Percentiles rank a stretch among this genome's conserved stretches.
These are phyloP conservation scores for Herminia tarsipennalis DNA, from an alignment of 2,888 invertebrate genomes.

Conservation along the genomic window DNA sequence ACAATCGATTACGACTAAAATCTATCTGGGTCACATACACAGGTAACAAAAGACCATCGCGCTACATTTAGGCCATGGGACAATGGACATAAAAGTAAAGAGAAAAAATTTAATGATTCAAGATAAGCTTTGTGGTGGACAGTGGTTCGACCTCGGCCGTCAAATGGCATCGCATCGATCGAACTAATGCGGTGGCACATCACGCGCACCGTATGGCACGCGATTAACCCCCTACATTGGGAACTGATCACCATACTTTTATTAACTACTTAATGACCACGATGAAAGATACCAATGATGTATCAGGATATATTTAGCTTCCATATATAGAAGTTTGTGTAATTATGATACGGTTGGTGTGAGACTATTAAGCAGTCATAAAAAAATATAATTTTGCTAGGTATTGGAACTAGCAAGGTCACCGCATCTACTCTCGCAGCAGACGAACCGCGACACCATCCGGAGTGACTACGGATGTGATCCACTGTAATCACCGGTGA, in stretches of 20 bases:
- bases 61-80: slow-evolving; percentile 65
- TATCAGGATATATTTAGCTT: not conserved
- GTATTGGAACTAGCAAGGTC: slow-evolving; percentile 56
- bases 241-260: slow-evolving; percentile 26
- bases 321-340: not conserved
- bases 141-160: slow-evolving; percentile 82
- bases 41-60: slow-evolving; percentile 67
- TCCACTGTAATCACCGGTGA: slow-evolving; percentile 80
- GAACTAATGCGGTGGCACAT: slow-evolving; percentile 63
- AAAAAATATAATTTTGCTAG: slow-evolving; percentile 27
- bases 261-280: slow-evolving; percentile 11
- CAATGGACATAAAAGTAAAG: slow-evolving; percentile 66
- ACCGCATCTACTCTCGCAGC: slow-evolving; percentile 59
- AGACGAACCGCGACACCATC: slow-evolving; percentile 79
- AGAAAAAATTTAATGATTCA: slow-evolving; percentile 74
- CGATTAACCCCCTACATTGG: slow-evolving; percentile 46
- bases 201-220: slow-evolving; percentile 64
- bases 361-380: slow-evolving; percentile 1
- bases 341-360: not conserved
- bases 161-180: slow-evolving; percentile 80
- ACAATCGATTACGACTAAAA: slow-evolving; percentile 73
- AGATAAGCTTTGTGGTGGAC: slow-evolving; percentile 81
- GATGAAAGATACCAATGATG: slow-evolving; percentile 4
- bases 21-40: slow-evolving; percentile 75
- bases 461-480: slow-evolving; percentile 77